These are phyloP conservation scores for Drosophila niveifrons DNA, from an alignment of 2,888 invertebrate genomes.

Conservation along the genomic window DNA sequence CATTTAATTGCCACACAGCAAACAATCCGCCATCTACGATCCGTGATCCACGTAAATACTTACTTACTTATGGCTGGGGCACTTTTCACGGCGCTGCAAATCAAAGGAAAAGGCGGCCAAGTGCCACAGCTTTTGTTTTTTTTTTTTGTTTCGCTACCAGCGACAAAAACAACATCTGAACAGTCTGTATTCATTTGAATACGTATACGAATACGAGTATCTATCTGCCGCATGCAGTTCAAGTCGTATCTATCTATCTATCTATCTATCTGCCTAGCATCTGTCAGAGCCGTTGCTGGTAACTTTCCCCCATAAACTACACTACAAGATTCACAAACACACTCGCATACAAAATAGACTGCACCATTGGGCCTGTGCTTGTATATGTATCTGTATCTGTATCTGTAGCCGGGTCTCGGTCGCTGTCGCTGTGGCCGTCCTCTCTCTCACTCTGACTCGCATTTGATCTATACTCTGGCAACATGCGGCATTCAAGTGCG, in stretches of 20 bases:
- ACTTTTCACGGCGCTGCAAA: conserved; percentile 66
- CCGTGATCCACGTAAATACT: conserved; percentile 40
- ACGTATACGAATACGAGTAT: conserved; percentile 32
- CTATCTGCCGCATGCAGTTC: conserved; percentile 52
- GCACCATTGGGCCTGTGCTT: conserved; percentile 54
- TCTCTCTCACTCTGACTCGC: conserved; percentile 20
- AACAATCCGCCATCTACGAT: conserved; percentile 30
- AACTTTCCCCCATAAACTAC: conserved; percentile 80
- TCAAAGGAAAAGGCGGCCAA: conserved; percentile 77
- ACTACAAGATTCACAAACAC: conserved; percentile 40
- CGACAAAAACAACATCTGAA: conserved; percentile 22
- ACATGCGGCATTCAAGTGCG: conserved; percentile 54
- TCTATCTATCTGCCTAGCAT: conserved; percentile 73
- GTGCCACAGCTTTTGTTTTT: conserved; percentile 49
- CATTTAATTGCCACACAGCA: conserved; percentile 57
- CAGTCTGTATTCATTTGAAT: conserved; percentile 77
- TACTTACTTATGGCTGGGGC: conserved; percentile 23
- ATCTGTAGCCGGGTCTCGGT: conserved; percentile 30
- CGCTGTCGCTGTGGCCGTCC: conserved; percentile 12
- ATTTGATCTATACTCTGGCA: conserved; percentile 38
- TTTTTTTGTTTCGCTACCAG: conserved; percentile 12
- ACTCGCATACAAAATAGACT: conserved; percentile 58
- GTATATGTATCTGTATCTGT: conserved; percentile 25
- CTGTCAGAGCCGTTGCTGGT: conserved; percentile 73
- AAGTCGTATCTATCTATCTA: conserved; percentile 47